Percentiles rank a stretch among this genome's conserved stretches.
Conservation (phyloP, 2,113 vertebrate species). For the Heptranchias perlo region DNA sequence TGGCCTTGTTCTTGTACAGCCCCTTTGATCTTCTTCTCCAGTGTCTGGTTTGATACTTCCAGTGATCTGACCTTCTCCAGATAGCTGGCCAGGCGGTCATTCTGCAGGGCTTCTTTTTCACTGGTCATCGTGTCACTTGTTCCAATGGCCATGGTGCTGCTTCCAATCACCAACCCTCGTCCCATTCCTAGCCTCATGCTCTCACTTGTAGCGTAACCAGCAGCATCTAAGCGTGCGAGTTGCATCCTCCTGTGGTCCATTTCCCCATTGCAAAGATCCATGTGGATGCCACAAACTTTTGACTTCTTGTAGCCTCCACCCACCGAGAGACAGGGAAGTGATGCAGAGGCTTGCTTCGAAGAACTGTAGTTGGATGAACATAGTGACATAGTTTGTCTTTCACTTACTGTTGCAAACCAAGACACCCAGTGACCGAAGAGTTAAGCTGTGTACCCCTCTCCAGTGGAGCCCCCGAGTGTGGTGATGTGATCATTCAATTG, state of each 20-base stretch:
- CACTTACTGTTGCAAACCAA: background rate
- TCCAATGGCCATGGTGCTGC: background rate
- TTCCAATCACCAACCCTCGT: background rate
- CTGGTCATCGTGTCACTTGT: background rate
- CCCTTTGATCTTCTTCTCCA: conserved; percentile 61
- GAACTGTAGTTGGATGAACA: background rate
- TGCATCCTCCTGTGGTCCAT: no score
- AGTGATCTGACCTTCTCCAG: conserved; percentile 65
- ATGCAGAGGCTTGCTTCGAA: background rate
- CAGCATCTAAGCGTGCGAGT: no score
- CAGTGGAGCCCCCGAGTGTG: background rate
- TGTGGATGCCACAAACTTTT: background rate
- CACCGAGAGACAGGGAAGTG: background rate
- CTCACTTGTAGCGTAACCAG: no score
- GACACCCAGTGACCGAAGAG: no score
- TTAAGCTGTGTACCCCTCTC: background rate
- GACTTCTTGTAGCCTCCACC: background rate
- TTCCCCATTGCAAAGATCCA: no score
- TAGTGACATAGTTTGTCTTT: background rate
- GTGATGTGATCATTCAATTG: background rate
- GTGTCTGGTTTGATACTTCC: conserved; percentile 60
- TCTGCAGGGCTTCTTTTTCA: no score
- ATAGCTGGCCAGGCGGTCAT: conserved; percentile 63
- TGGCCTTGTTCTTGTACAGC: conserved; percentile 31
- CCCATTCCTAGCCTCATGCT: background rate